Base-by-base conservation (phyloP, 2,888 invertebrate species). In the Hecatera dysodea region DNA sequence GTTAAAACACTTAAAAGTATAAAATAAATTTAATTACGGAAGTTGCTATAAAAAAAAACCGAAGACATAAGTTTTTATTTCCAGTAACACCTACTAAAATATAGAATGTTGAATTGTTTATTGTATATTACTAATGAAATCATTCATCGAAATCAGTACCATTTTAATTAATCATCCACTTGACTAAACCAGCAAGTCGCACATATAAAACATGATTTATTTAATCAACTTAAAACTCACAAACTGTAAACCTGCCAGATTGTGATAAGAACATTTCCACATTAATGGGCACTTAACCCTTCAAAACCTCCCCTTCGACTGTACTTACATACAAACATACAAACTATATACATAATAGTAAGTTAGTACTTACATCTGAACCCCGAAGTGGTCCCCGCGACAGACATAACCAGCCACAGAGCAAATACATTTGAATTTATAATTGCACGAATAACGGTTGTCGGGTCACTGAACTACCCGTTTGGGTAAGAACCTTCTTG, bases 341-440 rank as follows among this genome's bases (percentile, higher is more conserved):
- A 60, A 48, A n/a, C 27, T 62, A 39, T 1, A 17, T 42, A 50
- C 6, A 19, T 59, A 55, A 39, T 11, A 22, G 33, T 57, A 36
- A 71, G 56, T 55, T 27, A 55, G 53, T 17, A 62, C 62, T 53
- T 70, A 53, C 19, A 27, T 17, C 24, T 19, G 27, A 46, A 55
- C 39, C 60, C 27, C 29, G 17, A 73, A 68, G 68, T 77, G 64
- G 42, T 59, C 33, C 56, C 66, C 55, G 27, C 50, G 63, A 52
- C 70, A 67, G 70, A 70, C 63, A 74, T 78, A 67, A 70, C 59
- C 48, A 46, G 22, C 53, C 66, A 70, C 75, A 62, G 62, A 75
- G 78, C 64, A 72, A 67, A 72, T 75, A 79, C 67, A 79, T 79
- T 79, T 79, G 78, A 79, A 79, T 79, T 64, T 79, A 72, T 79